Evolutionary conservation across 1,140 invertebrate species (phyloP).

Genomic region (Coenobita brevimanus): DNA sequence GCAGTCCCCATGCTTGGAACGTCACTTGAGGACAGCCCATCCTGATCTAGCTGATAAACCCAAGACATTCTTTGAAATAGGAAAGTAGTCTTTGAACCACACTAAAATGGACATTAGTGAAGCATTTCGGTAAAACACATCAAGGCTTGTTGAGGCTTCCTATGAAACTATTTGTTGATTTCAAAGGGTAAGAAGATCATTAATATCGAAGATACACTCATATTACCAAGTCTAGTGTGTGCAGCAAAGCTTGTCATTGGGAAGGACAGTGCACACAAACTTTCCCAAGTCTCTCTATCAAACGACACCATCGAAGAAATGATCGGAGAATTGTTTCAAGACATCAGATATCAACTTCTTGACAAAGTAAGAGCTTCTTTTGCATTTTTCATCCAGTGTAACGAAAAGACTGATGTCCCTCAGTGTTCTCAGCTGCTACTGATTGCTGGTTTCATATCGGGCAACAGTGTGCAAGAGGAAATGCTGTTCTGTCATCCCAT

Average conservation of each 20-base stretch:
- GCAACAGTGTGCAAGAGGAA: conserved; percentile 13
- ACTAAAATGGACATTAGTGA: not conserved
- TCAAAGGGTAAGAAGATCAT: conserved; percentile 10
- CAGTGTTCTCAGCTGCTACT: conserved; percentile 22
- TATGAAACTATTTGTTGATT: conserved; percentile 18
- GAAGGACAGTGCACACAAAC: conserved; percentile 12
- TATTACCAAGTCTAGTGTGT: conserved; percentile 1
- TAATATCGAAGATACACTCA: conserved; percentile 1
- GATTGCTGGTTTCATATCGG: conserved; percentile 8
- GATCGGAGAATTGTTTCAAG: conserved; percentile 26
- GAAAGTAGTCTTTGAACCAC: not conserved
- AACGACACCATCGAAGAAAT: conserved; percentile 27
- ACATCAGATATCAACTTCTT: conserved; percentile 24
- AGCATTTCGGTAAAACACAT: not conserved
- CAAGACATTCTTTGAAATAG: not conserved
- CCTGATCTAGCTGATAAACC: conserved; percentile 14
- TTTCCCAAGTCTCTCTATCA: conserved; percentile 33
- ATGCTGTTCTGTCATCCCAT: conserved; percentile 29
- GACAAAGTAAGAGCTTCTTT: conserved; percentile 11
- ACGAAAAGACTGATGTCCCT: conserved; percentile 28
- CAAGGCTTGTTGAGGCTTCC: conserved; percentile 25
- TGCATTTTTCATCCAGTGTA: too few species aligned
- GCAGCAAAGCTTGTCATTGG: conserved; percentile 14
- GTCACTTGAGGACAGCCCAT: not conserved
- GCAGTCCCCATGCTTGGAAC: not conserved